These are phyloP conservation scores for Knipowitschia caucasica DNA, from an alignment of 2,797 vertebrate genomes.

Conservation along the genomic window DNA sequence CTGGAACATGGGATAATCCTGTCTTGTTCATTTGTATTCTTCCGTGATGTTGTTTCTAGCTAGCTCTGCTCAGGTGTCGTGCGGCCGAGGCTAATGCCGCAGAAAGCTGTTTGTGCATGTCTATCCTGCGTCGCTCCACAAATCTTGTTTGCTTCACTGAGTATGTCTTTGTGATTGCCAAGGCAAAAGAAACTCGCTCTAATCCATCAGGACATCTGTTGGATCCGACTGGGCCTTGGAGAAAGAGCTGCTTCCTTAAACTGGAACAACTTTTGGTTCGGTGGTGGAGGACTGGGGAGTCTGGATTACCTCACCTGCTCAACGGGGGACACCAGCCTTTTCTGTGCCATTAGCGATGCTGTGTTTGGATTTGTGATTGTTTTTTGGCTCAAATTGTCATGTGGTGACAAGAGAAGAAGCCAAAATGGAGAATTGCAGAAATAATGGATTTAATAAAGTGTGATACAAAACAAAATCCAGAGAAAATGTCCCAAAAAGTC, in stretches of 20 bases:
- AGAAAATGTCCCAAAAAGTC: too few relatives aligned
- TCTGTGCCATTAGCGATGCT: too few relatives aligned
- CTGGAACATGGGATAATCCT: not conserved
- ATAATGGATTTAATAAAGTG: too few relatives aligned
- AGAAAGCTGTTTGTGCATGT: constrained; percentile 18
- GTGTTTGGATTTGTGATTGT: too few relatives aligned
- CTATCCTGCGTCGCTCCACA: constrained; percentile 21
- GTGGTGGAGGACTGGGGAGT: constrained; percentile 17
- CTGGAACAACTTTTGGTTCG: constrained; percentile 35
- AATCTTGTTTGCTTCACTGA: constrained; percentile 30
- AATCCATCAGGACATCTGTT: constrained; percentile 51
- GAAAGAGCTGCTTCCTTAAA: constrained; percentile 40
- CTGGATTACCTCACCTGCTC: not conserved
- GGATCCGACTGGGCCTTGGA: constrained; percentile 46
- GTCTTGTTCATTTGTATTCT: constrained; percentile 5
- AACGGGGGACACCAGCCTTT: too few relatives aligned
- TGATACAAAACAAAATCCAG: too few relatives aligned
- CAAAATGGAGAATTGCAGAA: too few relatives aligned
- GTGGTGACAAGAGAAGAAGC: too few relatives aligned
- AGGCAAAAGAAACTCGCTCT: constrained; percentile 39
- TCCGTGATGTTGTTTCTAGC: not conserved
- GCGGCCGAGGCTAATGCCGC: constrained; percentile 4
- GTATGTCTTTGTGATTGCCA: constrained; percentile 28
- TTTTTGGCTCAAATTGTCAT: too few relatives aligned
- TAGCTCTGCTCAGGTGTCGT: constrained; percentile 9